Conservation (phyloP, 2,113 vertebrate species). For the Solea solea region DNA sequence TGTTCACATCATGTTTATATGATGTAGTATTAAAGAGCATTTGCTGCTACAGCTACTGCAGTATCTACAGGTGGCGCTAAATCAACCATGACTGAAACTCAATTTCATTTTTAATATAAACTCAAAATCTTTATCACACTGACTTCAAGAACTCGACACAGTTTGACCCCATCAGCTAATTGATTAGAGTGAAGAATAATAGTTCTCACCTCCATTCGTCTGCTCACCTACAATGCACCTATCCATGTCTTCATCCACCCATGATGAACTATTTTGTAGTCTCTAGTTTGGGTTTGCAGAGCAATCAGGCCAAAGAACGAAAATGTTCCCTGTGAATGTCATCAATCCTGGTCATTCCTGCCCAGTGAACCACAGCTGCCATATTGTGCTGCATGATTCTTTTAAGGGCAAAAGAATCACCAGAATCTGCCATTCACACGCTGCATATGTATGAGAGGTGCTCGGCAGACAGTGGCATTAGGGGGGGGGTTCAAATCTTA, state of each 20-base stretch:
- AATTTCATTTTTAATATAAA: no score
- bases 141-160: no score
- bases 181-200: not conserved
- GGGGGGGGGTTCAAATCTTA: constrained; percentile 48
- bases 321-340: constrained; percentile 40
- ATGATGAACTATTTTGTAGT: not conserved
- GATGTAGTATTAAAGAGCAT: no score
- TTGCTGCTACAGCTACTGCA: no score
- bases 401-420: constrained; percentile 27
- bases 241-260: not conserved
- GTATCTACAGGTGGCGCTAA: no score
- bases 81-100: no score
- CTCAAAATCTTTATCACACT: no score
- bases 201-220: not conserved
- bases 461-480: not conserved
- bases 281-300: not conserved
- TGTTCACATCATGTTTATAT: no score
- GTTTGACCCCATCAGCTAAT: no score
- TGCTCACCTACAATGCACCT: not conserved
- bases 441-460: constrained; percentile 41
- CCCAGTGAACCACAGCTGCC: constrained; percentile 24
- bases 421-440: no score
- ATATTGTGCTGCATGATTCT: constrained; percentile 25
- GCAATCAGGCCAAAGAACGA: not conserved
- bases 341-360: constrained; percentile 13